phyloP scores from a whole-genome alignment of 2,797 vertebrate species.

The Bradypodion pumilum region DNA sequence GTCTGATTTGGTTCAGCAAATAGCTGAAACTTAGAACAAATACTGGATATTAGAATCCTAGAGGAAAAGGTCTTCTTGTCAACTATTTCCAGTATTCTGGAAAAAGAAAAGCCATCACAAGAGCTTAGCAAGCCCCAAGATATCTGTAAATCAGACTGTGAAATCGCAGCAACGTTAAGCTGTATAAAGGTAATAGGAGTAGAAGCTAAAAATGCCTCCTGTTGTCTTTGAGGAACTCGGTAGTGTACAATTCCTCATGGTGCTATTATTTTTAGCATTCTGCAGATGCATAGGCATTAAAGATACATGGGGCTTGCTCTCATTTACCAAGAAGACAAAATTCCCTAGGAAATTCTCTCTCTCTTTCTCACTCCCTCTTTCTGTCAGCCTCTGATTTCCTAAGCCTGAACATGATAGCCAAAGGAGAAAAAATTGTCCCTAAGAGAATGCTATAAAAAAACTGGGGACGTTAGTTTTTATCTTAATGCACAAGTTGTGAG shows the following conservation, averaged over 20 bases:
- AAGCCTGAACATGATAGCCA: neutral
- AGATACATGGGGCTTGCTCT: slow-evolving; percentile 38
- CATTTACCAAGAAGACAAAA: slow-evolving; percentile 37
- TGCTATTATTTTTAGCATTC: slow-evolving; percentile 59
- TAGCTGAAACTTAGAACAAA: slow-evolving; percentile 53
- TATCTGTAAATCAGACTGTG: slow-evolving; percentile 43
- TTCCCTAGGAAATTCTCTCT: slow-evolving; percentile 23
- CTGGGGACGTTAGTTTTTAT: neutral
- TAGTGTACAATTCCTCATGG: slow-evolving; percentile 56
- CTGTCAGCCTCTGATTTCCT: slow-evolving; percentile 1
- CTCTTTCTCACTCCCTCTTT: neutral
- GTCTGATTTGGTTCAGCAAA: slow-evolving; percentile 53
- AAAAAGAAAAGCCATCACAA: slow-evolving; percentile 49
- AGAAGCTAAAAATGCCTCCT: slow-evolving; percentile 25
- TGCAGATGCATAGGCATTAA: slow-evolving; percentile 45
- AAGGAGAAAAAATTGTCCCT: neutral
- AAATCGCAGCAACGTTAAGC: slow-evolving; percentile 47
- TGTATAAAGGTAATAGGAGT: slow-evolving; percentile 44
- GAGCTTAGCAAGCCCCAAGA: slow-evolving; percentile 39
- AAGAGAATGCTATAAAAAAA: neutral
- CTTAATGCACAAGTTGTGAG: neutral
- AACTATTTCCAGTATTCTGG: slow-evolving; percentile 33
- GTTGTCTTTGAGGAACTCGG: neutral
- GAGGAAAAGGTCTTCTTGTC: slow-evolving; percentile 38
- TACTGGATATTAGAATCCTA: slow-evolving; percentile 37